Evolutionary conservation across 2,113 vertebrate genomes (phyloP).

Genomic region (Phaetusa simplex): DNA sequence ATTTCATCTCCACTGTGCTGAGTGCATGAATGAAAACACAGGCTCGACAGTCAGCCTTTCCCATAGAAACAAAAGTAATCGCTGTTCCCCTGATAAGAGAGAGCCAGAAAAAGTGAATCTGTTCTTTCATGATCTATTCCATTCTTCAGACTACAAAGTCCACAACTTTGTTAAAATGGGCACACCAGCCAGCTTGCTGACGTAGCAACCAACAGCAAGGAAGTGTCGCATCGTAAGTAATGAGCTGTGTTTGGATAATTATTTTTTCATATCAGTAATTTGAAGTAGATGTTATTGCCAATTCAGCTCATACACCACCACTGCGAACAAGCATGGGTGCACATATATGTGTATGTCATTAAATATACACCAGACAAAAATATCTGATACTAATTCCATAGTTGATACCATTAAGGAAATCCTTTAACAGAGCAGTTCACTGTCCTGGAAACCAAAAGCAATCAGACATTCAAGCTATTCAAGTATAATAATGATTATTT

Average conservation of each 20-base stretch:
- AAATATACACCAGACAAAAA: background rate
- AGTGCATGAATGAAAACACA: background rate
- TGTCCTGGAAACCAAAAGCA: background rate
- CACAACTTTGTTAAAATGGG: background rate
- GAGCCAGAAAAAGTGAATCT: background rate
- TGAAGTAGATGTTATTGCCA: background rate
- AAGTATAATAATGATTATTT: background rate
- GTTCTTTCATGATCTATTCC: background rate
- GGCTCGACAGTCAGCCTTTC: background rate
- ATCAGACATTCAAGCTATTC: background rate
- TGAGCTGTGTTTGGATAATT: background rate
- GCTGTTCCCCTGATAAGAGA: background rate
- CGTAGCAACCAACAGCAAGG: background rate
- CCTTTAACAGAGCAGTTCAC: background rate
- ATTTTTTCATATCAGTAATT: background rate
- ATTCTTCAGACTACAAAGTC: background rate
- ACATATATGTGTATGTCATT: background rate
- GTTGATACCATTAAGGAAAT: background rate
- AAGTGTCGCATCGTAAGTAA: background rate
- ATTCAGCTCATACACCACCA: background rate
- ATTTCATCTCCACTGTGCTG: background rate
- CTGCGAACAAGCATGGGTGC: background rate
- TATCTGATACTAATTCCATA: background rate
- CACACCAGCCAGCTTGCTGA: background rate
- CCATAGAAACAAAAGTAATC: background rate